A percentile compares a stretch with the other conserved stretches of the same genome.
Evolutionary conservation across 1,140 invertebrate genomes (phyloP).

Genomic region (Formica exsecta): DNA sequence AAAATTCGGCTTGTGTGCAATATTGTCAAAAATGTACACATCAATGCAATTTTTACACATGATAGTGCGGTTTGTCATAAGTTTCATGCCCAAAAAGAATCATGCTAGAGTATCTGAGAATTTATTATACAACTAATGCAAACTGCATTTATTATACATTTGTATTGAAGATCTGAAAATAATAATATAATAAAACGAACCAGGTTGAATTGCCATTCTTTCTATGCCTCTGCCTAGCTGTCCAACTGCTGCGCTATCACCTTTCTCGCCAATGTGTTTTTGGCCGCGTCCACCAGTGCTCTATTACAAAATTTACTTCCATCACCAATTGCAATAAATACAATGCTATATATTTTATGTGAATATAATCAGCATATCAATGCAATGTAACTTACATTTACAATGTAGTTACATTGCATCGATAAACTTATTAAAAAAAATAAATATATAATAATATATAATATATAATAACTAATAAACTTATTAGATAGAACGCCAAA

Average conservation of each 20-base stretch:
- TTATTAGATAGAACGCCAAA: too few species aligned
- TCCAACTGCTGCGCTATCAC: not conserved
- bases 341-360: too few species aligned
- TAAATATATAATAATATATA: too few species aligned
- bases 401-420: too few species aligned
- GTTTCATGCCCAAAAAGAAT: not conserved
- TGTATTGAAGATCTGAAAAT: not conserved
- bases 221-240: not conserved
- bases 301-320: constrained; percentile 42
- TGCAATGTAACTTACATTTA: too few species aligned
- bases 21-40: not conserved
- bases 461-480: too few species aligned
- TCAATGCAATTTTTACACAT: not conserved
- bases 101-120: not conserved
- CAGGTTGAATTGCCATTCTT: constrained; percentile 20
- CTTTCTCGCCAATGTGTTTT: not conserved
- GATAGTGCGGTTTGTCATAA: not conserved
- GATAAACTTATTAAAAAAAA: too few species aligned
- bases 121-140: not conserved
- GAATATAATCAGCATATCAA: too few species aligned
- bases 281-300: constrained; percentile 24
- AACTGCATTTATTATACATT: not conserved
- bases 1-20: too few species aligned
- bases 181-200: not conserved
- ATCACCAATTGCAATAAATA: constrained; percentile 5